Conservation (phyloP, 2,113 vertebrate genomes). For the Anser brachyrhynchus region DNA sequence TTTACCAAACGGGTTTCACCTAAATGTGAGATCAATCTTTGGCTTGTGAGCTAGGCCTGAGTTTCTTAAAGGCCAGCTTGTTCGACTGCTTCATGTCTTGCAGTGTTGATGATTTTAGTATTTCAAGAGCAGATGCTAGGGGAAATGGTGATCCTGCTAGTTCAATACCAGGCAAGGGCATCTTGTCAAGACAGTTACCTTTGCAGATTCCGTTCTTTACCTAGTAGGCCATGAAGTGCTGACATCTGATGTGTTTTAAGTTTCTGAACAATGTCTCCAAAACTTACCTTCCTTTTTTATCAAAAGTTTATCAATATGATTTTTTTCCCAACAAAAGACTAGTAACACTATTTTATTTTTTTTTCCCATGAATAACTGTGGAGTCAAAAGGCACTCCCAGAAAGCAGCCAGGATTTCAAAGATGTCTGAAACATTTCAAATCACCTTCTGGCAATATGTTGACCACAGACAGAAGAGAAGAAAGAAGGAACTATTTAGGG, state of each 20-base stretch:
- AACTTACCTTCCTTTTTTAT: neutral
- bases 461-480: neutral
- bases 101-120: constrained; percentile 40
- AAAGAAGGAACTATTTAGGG: neutral
- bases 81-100: constrained; percentile 38
- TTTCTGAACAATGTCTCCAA: constrained; percentile 35
- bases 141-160: constrained; percentile 33
- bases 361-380: neutral
- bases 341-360: neutral
- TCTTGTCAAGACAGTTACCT: constrained; percentile 35
- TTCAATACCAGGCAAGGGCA: neutral
- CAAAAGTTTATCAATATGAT: neutral
- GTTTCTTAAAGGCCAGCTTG: constrained; percentile 57
- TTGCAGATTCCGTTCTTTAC: constrained; percentile 37
- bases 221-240: neutral
- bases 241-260: constrained; percentile 27
- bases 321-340: neutral
- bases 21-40: constrained; percentile 42
- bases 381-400: neutral
- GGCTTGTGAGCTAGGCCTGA: neutral
- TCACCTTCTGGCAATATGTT: neutral
- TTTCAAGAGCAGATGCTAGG: constrained; percentile 45
- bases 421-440: neutral
- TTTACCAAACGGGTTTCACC: constrained; percentile 27
- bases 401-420: neutral